A percentile compares a stretch with the other conserved stretches of the same genome.
Evolutionary conservation across 35 echinoderm and acorn worm genomes (phyloP).

Genomic region (Amphiura filiformis): DNA sequence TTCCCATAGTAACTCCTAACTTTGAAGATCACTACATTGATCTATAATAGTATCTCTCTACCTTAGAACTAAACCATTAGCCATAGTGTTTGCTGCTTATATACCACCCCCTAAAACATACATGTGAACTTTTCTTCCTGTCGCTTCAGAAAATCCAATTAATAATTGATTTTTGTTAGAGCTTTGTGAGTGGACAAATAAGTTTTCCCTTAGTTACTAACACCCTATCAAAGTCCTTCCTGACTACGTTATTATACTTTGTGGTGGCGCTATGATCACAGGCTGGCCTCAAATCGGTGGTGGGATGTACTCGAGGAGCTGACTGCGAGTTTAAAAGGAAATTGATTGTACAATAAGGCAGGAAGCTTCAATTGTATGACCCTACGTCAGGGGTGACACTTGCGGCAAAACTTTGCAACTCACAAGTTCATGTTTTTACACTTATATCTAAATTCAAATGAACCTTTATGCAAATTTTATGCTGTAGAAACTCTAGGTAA

Average conservation of each 20-base stretch:
- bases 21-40: too few relatives aligned
- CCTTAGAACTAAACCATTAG: background rate
- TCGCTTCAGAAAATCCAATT: background rate
- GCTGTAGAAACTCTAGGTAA: too few relatives aligned
- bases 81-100: background rate
- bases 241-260: background rate
- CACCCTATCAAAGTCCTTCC: background rate
- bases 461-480: too few relatives aligned
- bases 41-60: too few relatives aligned
- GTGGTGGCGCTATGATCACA: background rate
- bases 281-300: background rate
- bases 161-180: background rate
- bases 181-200: conserved; percentile 2
- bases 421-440: too few relatives aligned
- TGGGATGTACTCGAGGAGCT: too few relatives aligned
- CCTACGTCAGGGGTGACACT: background rate
- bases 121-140: background rate
- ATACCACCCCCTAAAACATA: background rate
- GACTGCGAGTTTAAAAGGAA: too few relatives aligned
- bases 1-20: background rate
- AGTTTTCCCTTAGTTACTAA: background rate
- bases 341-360: background rate
- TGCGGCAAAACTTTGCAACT: too few relatives aligned
- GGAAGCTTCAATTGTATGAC: background rate
- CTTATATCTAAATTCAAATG: too few relatives aligned